Base-by-base conservation (phyloP, 1,140 invertebrate genomes). In the Pentalonia nigronervosa region DNA sequence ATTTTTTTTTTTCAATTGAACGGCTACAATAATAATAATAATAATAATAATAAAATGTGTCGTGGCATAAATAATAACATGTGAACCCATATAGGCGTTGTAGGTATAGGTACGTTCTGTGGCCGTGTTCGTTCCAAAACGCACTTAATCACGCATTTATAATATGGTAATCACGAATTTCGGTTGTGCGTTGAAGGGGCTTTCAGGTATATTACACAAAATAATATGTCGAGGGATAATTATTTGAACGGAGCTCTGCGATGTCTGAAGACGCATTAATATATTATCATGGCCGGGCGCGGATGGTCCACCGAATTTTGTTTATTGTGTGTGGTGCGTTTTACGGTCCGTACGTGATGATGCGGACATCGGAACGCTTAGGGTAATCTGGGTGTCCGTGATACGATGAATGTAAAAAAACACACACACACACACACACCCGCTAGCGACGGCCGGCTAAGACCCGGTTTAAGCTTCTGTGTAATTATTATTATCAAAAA, bases 321-420 rank as follows among this genome's bases (percentile, higher is more conserved):
- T 92, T 92, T 92, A 92, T 92, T 92, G 91, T 92, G 91, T 81
- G 91, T 45, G 76, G 67, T 14, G 45, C 91, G 91, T 93, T 93
- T 93, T 93, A 93, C 76, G 91, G 91, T 45, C 48, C 47, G 91
- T 93, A 93, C 91, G 91, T 93, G 91, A 93, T 56, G 76, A 86
- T 53, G 67, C 34, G 91, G 48, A 50, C 91, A n/a, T 93, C 30
- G 48, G 48, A 48, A 84, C 34, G 91, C 91, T 93, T 93, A 93
- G 81, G 91, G 91, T 93, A 93, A 93, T 93, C 91, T 56, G 91
- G 91, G 81, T 93, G 91, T 93, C 81, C 91, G 91, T 93, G 81
- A 86, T 93, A 93, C 81, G 91, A 86, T 93, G 91, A 86, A 86
- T 93, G 91, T 91, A 48, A 48, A 91, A 84, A 93, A 86, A 84